Conservation (phyloP, 2,797 vertebrate species). For the Macrochelys suwanniensis region DNA sequence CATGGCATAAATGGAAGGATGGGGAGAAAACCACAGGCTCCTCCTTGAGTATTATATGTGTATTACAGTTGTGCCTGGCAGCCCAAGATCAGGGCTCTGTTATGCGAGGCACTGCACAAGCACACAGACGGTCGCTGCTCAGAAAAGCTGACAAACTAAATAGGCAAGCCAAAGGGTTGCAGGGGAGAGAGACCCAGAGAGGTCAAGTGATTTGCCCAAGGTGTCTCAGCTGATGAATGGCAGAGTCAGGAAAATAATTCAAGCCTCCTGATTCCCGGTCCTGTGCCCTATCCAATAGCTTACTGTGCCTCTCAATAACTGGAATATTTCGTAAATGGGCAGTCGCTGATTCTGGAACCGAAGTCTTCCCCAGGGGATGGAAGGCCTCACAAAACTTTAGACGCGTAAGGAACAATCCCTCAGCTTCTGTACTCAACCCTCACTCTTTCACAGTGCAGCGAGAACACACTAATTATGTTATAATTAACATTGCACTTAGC, state of each 20-base stretch:
- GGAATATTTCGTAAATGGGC: background rate
- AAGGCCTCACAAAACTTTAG: background rate
- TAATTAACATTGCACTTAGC: background rate
- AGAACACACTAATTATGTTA: accelerated
- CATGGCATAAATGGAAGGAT: background rate
- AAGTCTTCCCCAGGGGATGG: background rate
- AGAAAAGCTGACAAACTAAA: background rate
- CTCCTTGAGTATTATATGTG: background rate
- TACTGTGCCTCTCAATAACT: background rate
- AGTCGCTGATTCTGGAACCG: accelerated
- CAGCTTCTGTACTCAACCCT: background rate
- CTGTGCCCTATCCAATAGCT: background rate
- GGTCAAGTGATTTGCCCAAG: background rate
- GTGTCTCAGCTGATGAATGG: background rate
- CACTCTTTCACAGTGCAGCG: background rate
- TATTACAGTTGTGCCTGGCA: background rate
- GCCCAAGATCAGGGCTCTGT: accelerated
- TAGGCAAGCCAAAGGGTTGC: background rate
- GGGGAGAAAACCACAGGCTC: background rate
- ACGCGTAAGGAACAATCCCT: background rate
- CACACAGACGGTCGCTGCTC: background rate
- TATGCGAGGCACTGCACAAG: accelerated
- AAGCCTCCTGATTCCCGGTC: background rate
- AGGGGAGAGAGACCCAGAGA: background rate
- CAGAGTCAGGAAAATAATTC: background rate